Evolutionary conservation across 1,140 invertebrate species (phyloP), one percentile per base, ranked within the genome.

Genomic region (Hermatobates lingyangjiaoensis): DNA sequence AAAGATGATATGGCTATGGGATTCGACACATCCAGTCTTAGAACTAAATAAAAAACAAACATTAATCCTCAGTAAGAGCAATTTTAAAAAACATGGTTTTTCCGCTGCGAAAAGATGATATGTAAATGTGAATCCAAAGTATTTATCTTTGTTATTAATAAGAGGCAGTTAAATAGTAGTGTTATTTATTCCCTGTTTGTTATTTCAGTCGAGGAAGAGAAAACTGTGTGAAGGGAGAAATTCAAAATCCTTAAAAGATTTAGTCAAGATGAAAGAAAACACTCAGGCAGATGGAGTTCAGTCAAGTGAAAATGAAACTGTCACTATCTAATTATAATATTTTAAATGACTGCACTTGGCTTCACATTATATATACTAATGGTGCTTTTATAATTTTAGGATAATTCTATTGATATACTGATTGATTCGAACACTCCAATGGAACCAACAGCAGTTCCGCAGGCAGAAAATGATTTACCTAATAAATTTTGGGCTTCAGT

Each of bases 401-500:
- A 54, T 23, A 54, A 54, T 50, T 54, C 53, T 5, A 46, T 14
- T 7, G 54, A 55, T 48, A 45, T 45, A 26, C 3, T 55, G 5
- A 28, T 21, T 20, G 47, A 55, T 10, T 15, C 34, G 28, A 15
- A 3, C 14, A 14, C 45, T 34, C 7, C 21, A 7, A 67, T 76
- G 4, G 79, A 83, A 60, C 63, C 75, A 21, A 73, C 74, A 18
- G 76, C 78, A 58, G 68, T 80, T 27, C 65, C 74, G 28, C 62
- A 83, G 51, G 80, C 82, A 10, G 87, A 88, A 65, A 92, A 93
- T 66, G 91, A 95, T 67, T 86, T 83, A 48, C 86, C 89, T 1
- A 89, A 92, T 62, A 84, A 90, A 66, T 96, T 96, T 71, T 97
- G 91, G 91, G 76, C 83, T 30, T 89, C 86, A 26, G 80, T 95